Evolutionary conservation across 1,140 invertebrate species (phyloP), one percentile per base, ranked within the genome.

Genomic region (Saccostrea cuccullata): DNA sequence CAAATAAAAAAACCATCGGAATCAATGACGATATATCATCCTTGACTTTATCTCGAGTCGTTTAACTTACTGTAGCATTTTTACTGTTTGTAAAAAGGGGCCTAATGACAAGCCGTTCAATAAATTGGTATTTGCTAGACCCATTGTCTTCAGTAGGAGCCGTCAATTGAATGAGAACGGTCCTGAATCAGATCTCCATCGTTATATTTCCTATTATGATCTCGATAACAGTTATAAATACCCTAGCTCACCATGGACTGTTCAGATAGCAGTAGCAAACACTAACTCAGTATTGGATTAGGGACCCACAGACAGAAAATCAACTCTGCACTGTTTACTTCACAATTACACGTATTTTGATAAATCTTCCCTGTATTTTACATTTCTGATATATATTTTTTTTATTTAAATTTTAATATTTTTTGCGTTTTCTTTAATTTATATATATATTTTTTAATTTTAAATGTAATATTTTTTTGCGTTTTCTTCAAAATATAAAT

Each of bases 51-150:
- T 77, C 70, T 77, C 70, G 13, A 30, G 70, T 77, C 70, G 70
- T 77, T 77, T 77, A 36, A 77, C 70, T 77, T 77, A 77, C 30
- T 77, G 23, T 77, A 26, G 26, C 70, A 77, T 77, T 77, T 77
- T 77, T 77, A 77, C 26, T 77, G 70, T 77, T 77, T 77, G 70
- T 77, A 77, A 77, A 77, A 77, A 77, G 70, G 26, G 15, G 23
- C 70, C 70, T 11, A 77, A 77, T 30, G 70, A 77, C 30, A 26
- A 11, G 13, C 23, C 26, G 70, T 77, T 77, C 70, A 77, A 77
- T 77, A 77, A 77, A 77, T 77, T 77, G 70, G 70, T 30, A 77
- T 77, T 77, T 77, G 70, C 70, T 77, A 77, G 70, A 77, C 70
- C 70, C 70, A 77, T 77, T 77, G 70, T 77, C 70, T 77, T 77